Conservation (phyloP, 2,113 vertebrate genomes). For the Spermophilus dauricus region DNA sequence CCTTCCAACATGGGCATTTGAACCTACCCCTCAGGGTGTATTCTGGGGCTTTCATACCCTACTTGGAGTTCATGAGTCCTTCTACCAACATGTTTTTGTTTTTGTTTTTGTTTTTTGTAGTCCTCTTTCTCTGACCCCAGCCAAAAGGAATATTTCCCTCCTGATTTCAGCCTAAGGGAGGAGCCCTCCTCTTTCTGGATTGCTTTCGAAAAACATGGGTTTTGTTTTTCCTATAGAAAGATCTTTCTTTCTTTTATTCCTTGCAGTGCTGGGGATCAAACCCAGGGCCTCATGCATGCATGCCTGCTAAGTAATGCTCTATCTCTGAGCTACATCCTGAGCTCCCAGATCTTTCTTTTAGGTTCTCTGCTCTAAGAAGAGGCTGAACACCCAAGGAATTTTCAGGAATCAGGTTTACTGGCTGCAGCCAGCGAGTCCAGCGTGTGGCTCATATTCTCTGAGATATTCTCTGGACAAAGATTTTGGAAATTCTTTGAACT, state of each 20-base stretch:
- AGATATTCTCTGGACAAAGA: no score
- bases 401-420: no score
- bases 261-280: no score
- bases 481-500: no score
- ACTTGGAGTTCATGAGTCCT: not conserved
- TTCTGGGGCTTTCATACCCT: not conserved
- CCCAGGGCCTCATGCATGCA: no score
- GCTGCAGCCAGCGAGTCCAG: no score
- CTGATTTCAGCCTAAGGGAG: not conserved
- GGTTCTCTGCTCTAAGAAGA: not conserved
- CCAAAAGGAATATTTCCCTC: not conserved
- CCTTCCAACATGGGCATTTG: not conserved
- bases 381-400: no score
- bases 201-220: slow-evolving; percentile 20
- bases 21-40: not conserved
- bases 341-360: slow-evolving; percentile 46
- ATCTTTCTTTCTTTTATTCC: no score
- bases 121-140: not conserved
- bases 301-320: no score
- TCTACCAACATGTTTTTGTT: not conserved
- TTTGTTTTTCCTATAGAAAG: not conserved
- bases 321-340: no score
- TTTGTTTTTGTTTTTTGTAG: not conserved
- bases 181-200: not conserved
- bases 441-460: no score